Base-by-base conservation (phyloP, 2,113 vertebrate species). In the Hiodon alosoides region DNA sequence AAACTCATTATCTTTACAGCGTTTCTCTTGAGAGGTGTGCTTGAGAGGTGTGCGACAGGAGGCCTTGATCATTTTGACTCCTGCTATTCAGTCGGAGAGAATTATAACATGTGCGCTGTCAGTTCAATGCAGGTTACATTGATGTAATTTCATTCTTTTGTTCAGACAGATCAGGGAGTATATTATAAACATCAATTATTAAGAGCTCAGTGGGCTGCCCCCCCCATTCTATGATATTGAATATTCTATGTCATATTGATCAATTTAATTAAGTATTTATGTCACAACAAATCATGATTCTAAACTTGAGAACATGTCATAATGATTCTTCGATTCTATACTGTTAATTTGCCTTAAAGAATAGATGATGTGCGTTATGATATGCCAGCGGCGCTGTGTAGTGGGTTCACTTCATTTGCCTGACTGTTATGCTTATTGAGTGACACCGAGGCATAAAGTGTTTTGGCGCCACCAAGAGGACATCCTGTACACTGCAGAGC, bases 381-480 rank as follows among this genome's bases (percentile, higher is more conserved):
- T 47, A n/a, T 74, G 46, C 10, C 7, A 67, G 17, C 10, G 10
- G 61, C 51, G 7, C 16, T 47, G 8, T 14, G 54, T 57, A 62
- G 65, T 50, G 7, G 55, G 46, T 53, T 51, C 3, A 14, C 46
- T 61, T 61, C 54, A 11, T 65, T 54, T 5, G n/a, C 60, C 48
- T 48, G 31, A 48, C 2, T 68, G 55, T 68, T 13, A 5, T 9
- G 0, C 52, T 9, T 6, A 17, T 53, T 52, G 9, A 13, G 51
- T 46, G 9, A 31, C 31, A 31, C 31, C 53, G 16, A 64, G 71
- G 67, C 11, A 3, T 6, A 55, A 75, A 47, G 71, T 31, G 61
- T 80, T 69, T 76, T 79, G 67, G 77, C 73, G 75, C 80, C 80
- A 80, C 74, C 82, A 80, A 81, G 80, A 79, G 82, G 79, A 78